These are phyloP conservation scores for Limnothrissa miodon DNA, from an alignment of 2,113 vertebrate genomes.

Conservation along the genomic window DNA sequence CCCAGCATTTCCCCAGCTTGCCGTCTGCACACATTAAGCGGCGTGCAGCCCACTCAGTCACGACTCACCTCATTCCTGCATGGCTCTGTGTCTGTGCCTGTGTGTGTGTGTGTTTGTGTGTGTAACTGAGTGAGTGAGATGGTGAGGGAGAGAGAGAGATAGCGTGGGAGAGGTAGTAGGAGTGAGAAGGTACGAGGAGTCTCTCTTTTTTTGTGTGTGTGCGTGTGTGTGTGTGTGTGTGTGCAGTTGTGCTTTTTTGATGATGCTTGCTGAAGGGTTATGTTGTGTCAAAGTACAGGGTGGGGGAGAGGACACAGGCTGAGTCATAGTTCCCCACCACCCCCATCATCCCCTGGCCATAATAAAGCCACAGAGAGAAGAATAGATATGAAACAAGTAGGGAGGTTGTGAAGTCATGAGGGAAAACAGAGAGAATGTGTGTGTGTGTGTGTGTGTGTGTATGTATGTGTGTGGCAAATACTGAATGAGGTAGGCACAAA, in stretches of 20 bases:
- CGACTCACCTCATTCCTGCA: slow-evolving; percentile 34
- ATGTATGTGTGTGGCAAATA: background rate
- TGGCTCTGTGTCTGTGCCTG: background rate
- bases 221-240: slow-evolving; percentile 16
- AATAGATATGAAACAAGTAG: background rate
- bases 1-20: background rate
- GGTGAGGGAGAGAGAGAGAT: too few species aligned
- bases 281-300: slow-evolving; percentile 17
- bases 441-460: slow-evolving; percentile 13
- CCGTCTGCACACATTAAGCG: slow-evolving; percentile 37
- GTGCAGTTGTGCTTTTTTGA: background rate
- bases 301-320: slow-evolving; percentile 30
- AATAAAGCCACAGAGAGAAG: background rate
- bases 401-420: background rate
- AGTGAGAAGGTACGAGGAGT: background rate
- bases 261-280: slow-evolving; percentile 33
- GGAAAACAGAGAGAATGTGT: background rate
- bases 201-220: background rate
- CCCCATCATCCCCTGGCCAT: background rate
- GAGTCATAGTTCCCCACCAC: slow-evolving; percentile 33
- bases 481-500: background rate
- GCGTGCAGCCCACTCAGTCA: slow-evolving; percentile 46
- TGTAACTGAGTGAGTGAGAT: background rate
- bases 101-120: slow-evolving; percentile 21
- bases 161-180: background rate